These are phyloP conservation scores for Macaca mulatta DNA, from an alignment of 2,113 vertebrate species.

Conservation along the genomic window DNA sequence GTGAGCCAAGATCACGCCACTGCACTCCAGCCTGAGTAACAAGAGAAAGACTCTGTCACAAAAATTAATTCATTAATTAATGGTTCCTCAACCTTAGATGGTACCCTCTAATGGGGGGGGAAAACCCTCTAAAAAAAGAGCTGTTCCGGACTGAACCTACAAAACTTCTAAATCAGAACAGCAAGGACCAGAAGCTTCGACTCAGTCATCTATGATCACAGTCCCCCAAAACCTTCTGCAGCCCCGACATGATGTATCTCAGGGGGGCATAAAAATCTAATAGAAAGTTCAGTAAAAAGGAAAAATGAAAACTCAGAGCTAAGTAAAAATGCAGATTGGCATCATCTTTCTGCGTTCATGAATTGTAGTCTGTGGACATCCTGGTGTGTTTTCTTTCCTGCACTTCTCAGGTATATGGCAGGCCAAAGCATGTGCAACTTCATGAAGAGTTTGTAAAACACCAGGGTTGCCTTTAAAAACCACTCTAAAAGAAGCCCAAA, in stretches of 20 bases:
- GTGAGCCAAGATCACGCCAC: too few relatives aligned
- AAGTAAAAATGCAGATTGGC: neutral
- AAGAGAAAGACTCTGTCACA: too few relatives aligned
- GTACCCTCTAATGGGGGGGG: constrained; percentile 19
- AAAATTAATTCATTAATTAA: neutral
- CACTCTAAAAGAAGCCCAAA: neutral
- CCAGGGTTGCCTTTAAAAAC: neutral
- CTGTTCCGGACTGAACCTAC: constrained; percentile 64
- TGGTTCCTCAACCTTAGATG: neutral
- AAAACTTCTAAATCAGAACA: constrained; percentile 61
- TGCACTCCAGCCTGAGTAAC: too few relatives aligned
- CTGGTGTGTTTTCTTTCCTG: neutral
- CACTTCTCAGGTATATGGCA: neutral
- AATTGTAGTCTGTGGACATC: neutral
- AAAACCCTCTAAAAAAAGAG: constrained; percentile 68
- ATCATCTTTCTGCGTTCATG: neutral
- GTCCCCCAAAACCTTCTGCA: neutral
- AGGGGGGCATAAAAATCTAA: neutral
- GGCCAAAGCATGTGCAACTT: neutral
- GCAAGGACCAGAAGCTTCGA: constrained; percentile 43
- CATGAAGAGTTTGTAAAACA: constrained; percentile 10
- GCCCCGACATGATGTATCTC: neutral
- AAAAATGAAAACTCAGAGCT: neutral
- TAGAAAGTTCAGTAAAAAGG: neutral
- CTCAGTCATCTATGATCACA: neutral